Evolutionary conservation across 2,113 vertebrate species (phyloP).

Genomic region (Lipophrys pholis): DNA sequence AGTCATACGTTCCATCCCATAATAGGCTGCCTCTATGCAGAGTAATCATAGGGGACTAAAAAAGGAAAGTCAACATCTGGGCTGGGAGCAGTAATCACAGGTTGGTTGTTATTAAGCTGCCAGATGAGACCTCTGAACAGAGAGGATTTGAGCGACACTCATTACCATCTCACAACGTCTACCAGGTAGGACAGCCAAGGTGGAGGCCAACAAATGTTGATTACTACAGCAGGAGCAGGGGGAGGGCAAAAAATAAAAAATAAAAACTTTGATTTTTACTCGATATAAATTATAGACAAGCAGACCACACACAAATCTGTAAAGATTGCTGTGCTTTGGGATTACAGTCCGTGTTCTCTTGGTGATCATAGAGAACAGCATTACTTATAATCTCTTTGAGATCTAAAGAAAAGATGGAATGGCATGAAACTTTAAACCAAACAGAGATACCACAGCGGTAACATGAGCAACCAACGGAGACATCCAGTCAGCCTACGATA

Average conservation of each 20-base stretch:
- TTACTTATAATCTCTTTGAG: conserved; percentile 15
- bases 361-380: not conserved
- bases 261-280: conserved; percentile 49
- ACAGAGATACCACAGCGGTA: conserved; percentile 5
- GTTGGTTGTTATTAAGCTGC: conserved; percentile 76
- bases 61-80: conserved; percentile 81
- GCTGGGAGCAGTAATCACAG: conserved; percentile 77
- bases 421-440: conserved; percentile 2
- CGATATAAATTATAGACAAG: conserved; percentile 5
- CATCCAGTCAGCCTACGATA: conserved; percentile 9
- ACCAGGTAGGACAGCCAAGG: conserved; percentile 57
- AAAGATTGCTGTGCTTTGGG: conserved; percentile 13
- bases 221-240: not conserved
- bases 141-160: conserved; percentile 65
- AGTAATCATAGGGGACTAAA: conserved; percentile 76
- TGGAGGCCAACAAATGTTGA: conserved; percentile 34
- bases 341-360: conserved; percentile 1
- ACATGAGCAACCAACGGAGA: conserved; percentile 1
- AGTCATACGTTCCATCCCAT: conserved; percentile 38
- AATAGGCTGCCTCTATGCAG: conserved; percentile 49
- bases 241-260: not conserved
- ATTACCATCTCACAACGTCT: conserved; percentile 44
- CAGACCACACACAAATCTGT: conserved; percentile 5
- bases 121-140: conserved; percentile 53
- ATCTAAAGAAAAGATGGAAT: not conserved